Evolutionary conservation across 92 coral and sea anemone species (phyloP).

Genomic region (Blastomussa wellsi): DNA sequence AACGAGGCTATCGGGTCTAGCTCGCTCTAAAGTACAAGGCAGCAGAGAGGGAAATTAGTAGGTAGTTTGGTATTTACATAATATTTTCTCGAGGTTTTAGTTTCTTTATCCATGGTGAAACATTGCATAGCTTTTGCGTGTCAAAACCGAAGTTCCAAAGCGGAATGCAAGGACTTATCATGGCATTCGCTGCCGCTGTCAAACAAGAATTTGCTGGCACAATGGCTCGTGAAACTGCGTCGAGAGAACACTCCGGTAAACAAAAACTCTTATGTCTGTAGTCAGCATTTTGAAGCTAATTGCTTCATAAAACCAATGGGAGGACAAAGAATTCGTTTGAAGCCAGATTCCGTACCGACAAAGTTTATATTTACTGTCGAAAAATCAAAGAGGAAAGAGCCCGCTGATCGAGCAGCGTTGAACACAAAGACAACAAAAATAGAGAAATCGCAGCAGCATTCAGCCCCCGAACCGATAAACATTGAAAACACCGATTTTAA

Average conservation of each 20-base stretch:
- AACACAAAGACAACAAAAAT: background rate
- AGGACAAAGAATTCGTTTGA: conserved; percentile 41
- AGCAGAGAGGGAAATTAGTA: background rate
- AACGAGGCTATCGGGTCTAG: background rate
- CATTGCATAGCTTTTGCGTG: conserved; percentile 49
- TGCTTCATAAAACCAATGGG: conserved; percentile 47
- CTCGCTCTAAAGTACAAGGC: no score
- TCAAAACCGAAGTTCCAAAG: conserved; percentile 36
- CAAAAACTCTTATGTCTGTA: conserved; percentile 51
- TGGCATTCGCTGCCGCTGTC: conserved; percentile 50
- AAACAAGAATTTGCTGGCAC: conserved; percentile 31
- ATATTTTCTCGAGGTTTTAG: background rate
- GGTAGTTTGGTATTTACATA: background rate
- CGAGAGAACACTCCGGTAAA: conserved; percentile 52
- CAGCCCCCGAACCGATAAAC: background rate
- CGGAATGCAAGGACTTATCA: conserved; percentile 42
- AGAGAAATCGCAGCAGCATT: background rate
- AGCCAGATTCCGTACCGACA: conserved; percentile 52
- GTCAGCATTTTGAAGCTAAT: conserved; percentile 43
- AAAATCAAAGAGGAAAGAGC: background rate
- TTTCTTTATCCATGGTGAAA: background rate
- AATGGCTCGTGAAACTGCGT: conserved; percentile 51
- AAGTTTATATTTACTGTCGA: conserved; percentile 23
- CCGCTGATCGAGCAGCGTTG: background rate
- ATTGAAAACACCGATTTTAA: background rate